Evolutionary conservation across 2,888 invertebrate genomes (phyloP).

Genomic region (Lacanobia wlatinum): DNA sequence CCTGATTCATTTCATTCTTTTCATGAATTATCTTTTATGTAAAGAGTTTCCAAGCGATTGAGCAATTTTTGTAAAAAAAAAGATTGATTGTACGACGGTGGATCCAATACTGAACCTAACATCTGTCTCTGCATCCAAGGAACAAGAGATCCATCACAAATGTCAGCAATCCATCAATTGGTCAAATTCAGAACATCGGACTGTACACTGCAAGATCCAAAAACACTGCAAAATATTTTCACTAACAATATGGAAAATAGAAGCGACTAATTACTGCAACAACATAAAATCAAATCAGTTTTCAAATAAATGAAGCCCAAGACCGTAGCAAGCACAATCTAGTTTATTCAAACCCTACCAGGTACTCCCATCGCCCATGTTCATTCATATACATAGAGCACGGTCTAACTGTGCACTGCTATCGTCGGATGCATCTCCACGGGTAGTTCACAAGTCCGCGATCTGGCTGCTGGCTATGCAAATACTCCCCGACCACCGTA

Average conservation of each 20-base stretch:
- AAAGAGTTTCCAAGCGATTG: no score
- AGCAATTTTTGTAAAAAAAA: no score
- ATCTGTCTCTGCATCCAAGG: neutral
- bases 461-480: slow-evolving; percentile 71
- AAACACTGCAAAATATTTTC: neutral
- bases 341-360: slow-evolving; percentile 49
- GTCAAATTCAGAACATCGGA: neutral
- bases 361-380: slow-evolving; percentile 31
- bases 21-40: no score
- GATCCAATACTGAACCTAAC: neutral
- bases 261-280: neutral
- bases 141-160: slow-evolving; percentile 20
- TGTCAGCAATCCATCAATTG: slow-evolving; percentile 5
- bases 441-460: slow-evolving; percentile 63
- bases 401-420: slow-evolving; percentile 57
- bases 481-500: slow-evolving; percentile 63
- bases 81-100: neutral
- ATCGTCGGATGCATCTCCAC: slow-evolving; percentile 66
- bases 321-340: slow-evolving; percentile 30
- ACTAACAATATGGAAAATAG: neutral
- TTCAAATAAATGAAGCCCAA: slow-evolving; percentile 22
- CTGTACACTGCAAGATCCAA: neutral
- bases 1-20: no score
- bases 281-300: slow-evolving; percentile 12
- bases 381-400: slow-evolving; percentile 61